A percentile compares a stretch with the other conserved stretches of the same genome.
Evolutionary conservation across 92 coral and sea anemone species (phyloP).

Genomic region (Umimayanthus chanpuru): DNA sequence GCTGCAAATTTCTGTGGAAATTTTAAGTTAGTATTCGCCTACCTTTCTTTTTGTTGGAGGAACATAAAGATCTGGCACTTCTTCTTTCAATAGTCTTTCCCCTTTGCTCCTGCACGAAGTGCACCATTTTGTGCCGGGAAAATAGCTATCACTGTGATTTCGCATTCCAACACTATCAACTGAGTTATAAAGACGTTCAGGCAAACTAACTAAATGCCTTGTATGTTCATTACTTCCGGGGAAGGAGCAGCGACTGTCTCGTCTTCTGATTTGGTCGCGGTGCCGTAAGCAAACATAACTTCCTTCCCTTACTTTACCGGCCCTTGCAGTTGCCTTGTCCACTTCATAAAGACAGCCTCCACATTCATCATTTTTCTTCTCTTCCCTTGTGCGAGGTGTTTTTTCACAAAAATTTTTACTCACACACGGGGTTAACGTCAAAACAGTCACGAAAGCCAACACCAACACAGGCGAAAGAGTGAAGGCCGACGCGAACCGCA

Average conservation of each 20-base stretch:
- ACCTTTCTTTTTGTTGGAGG: neutral
- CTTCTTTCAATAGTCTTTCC: neutral
- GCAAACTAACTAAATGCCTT: neutral
- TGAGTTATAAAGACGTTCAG: neutral
- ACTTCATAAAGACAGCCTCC: neutral
- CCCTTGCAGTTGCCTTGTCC: neutral
- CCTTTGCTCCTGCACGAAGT: neutral
- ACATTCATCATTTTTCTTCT: neutral
- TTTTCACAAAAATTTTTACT: neutral
- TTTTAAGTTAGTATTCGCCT: neutral
- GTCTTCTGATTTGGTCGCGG: neutral
- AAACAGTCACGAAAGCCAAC: neutral
- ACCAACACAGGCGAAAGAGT: neutral
- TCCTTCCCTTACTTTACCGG: neutral
- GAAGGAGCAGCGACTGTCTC: neutral
- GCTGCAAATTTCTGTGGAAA: no score
- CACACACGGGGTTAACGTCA: neutral
- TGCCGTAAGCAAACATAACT: neutral
- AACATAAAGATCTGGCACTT: neutral
- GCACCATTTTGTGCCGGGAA: constrained; percentile 8
- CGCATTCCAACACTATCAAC: neutral
- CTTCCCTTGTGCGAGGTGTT: neutral
- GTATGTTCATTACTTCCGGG: neutral
- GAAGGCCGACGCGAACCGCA: neutral
- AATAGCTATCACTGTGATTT: neutral